phyloP scores from a whole-genome alignment of 1,140 invertebrate genomes.

The Drosophila athabasca region DNA sequence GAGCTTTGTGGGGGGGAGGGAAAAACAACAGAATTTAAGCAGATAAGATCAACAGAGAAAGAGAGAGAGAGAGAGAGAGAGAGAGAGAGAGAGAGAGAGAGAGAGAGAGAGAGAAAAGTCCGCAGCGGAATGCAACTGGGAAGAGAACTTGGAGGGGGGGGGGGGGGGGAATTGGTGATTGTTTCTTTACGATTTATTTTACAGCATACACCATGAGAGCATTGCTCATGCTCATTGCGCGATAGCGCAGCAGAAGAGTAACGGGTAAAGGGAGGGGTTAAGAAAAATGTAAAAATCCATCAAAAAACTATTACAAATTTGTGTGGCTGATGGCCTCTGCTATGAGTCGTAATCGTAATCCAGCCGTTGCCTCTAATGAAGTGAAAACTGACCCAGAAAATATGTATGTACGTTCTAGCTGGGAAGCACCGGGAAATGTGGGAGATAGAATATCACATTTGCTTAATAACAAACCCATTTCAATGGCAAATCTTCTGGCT shows the following conservation, averaged over 20 bases:
- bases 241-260: constrained; percentile 41
- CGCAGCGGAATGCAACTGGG: constrained; percentile 12
- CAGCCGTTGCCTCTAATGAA: constrained; percentile 35
- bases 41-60: constrained; percentile 50
- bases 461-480: background rate
- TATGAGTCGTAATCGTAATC: constrained; percentile 30
- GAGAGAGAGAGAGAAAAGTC: constrained; percentile 25
- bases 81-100: constrained; percentile 3
- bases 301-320: constrained; percentile 17
- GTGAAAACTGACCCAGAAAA: constrained; percentile 34
- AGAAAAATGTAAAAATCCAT: constrained; percentile 13
- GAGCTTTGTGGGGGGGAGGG: constrained; percentile 10
- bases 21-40: constrained; percentile 28
- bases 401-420: too few species aligned
- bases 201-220: constrained; percentile 33
- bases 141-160: background rate
- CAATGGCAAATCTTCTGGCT: background rate
- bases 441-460: background rate
- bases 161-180: constrained; percentile 21
- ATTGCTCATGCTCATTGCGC: constrained; percentile 12
- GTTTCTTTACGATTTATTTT: constrained; percentile 58
- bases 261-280: too few species aligned
- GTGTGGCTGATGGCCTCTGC: constrained; percentile 17
- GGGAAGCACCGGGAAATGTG: background rate
- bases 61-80: background rate